These are phyloP conservation scores for Chiroxiphia lanceolata DNA, from an alignment of 2,797 vertebrate species.

Conservation along the genomic window DNA sequence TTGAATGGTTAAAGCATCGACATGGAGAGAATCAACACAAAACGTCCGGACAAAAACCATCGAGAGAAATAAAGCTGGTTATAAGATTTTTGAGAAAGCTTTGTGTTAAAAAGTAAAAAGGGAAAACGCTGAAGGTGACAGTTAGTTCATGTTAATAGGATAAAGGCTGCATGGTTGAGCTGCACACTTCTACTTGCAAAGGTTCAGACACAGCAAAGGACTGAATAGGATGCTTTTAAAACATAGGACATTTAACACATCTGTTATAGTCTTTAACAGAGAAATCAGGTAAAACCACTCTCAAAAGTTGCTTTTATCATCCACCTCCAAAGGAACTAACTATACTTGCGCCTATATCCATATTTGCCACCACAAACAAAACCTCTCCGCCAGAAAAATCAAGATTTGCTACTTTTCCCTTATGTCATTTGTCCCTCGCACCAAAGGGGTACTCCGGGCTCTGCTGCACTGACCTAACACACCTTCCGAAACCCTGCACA, in stretches of 20 bases:
- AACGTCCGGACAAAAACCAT: constrained; percentile 86
- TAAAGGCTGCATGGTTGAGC: constrained; percentile 82
- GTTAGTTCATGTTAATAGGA: constrained; percentile 99
- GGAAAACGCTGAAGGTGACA: constrained; percentile 96
- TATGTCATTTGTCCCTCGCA: not conserved
- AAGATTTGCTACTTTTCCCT: accelerated
- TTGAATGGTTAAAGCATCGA: constrained; percentile 94
- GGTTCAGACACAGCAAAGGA: constrained; percentile 79
- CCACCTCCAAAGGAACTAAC: not conserved
- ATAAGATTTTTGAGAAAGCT: constrained; percentile 87
- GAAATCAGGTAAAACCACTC: constrained; percentile 48
- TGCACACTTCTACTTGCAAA: constrained; percentile 87
- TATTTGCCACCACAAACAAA: not conserved
- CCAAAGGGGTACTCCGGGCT: not conserved
- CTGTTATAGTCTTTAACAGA: constrained; percentile 80
- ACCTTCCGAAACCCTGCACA: not conserved
- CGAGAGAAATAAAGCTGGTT: constrained; percentile 90
- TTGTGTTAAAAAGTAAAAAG: constrained; percentile 84
- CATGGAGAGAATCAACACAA: constrained; percentile 81
- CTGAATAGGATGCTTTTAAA: constrained; percentile 83
- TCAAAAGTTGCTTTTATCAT: not conserved
- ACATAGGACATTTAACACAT: constrained; percentile 92
- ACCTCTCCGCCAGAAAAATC: not conserved
- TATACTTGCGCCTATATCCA: not conserved
- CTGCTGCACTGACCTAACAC: accelerated